Evolutionary conservation across 2,797 vertebrate genomes (phyloP).

Genomic region (Pithecia hirsuta): DNA sequence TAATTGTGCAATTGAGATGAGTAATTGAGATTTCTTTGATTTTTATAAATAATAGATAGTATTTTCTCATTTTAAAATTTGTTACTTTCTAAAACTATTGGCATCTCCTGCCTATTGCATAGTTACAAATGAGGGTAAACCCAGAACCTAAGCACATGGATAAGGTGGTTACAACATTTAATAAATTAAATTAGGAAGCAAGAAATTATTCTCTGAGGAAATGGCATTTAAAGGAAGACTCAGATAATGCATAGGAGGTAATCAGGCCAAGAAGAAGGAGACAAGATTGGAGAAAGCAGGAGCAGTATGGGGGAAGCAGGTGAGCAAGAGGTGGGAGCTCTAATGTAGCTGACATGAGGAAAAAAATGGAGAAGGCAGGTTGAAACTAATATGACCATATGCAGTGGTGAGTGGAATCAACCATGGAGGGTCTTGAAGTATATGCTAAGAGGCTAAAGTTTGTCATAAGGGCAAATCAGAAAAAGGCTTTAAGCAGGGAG

Average conservation of each 20-base stretch:
- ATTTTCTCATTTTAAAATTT: slow-evolving; percentile 28
- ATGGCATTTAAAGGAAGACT: background rate
- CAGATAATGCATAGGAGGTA: background rate
- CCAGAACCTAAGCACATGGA: background rate
- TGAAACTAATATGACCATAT: background rate
- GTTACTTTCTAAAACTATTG: slow-evolving; percentile 24
- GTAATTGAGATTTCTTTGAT: background rate
- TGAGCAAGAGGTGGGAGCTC: background rate
- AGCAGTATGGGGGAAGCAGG: background rate
- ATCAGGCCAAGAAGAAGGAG: background rate
- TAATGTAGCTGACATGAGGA: background rate
- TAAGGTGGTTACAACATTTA: background rate
- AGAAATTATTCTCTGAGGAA: background rate
- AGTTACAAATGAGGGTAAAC: background rate
- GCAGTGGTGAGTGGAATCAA: background rate
- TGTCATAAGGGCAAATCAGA: background rate
- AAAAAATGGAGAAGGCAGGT: background rate
- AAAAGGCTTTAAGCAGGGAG: background rate
- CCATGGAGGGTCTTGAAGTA: background rate
- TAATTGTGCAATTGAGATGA: background rate
- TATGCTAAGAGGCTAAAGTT: background rate
- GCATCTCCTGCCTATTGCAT: background rate
- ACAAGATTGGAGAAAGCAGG: background rate
- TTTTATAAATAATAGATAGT: background rate
- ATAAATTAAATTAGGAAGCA: background rate